Conservation (phyloP, 2,797 vertebrate genomes). For the Acanthis flammea region DNA sequence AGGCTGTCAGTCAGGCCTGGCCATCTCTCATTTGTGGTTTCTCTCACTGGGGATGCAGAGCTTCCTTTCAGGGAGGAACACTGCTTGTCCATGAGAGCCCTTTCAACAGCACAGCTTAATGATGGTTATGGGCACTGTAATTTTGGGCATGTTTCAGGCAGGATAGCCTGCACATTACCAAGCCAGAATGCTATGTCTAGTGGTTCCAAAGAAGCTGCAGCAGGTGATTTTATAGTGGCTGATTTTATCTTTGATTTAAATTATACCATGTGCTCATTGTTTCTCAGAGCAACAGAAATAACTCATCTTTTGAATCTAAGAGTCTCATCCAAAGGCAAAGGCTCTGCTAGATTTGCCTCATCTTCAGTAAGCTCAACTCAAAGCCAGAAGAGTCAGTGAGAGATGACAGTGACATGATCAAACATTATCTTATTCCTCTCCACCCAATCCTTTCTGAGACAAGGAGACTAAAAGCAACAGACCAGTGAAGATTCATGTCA, state of each 20-base stretch:
- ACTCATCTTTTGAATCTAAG: neutral
- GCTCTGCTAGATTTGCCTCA: neutral
- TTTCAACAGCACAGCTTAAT: neutral
- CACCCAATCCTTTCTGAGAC: neutral
- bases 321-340: neutral
- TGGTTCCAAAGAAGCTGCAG: neutral
- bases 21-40: neutral
- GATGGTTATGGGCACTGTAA: neutral
- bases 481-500: neutral
- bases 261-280: neutral
- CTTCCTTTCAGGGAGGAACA: neutral
- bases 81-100: neutral
- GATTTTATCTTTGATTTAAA: neutral
- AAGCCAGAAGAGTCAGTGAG: neutral
- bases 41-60: neutral
- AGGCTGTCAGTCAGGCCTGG: neutral
- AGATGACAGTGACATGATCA: neutral
- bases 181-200: neutral
- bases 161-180: neutral
- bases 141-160: neutral
- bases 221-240: neutral
- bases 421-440: neutral
- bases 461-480: neutral
- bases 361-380: neutral
- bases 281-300: neutral